Conservation (phyloP, 2,888 invertebrate genomes). For the Leptinotarsa peninsularis region DNA sequence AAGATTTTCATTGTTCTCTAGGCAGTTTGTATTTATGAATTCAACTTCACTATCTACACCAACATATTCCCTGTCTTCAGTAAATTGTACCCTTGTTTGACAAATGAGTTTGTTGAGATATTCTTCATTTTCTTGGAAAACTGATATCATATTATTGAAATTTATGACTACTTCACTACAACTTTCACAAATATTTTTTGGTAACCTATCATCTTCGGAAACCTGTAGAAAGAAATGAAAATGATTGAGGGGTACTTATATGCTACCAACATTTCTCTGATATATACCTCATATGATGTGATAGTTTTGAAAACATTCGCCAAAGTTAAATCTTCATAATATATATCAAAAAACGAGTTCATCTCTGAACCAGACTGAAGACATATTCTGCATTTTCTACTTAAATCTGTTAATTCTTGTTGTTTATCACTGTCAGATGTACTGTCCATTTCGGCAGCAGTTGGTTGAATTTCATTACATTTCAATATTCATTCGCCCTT, state of each 20-base stretch:
- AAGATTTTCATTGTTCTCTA: neutral
- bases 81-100: slow-evolving; percentile 9
- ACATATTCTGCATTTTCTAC: slow-evolving; percentile 34
- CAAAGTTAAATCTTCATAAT: slow-evolving; percentile 35
- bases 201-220: slow-evolving; percentile 31
- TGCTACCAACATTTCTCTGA: neutral
- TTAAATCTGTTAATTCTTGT: neutral
- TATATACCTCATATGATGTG: slow-evolving; percentile 30
- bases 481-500: no score
- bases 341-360: slow-evolving; percentile 35
- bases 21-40: neutral
- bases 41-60: neutral
- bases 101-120: slow-evolving; percentile 30
- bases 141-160: slow-evolving; percentile 39
- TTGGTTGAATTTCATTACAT: no score
- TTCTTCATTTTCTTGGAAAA: slow-evolving; percentile 37
- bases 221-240: slow-evolving; percentile 32
- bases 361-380: slow-evolving; percentile 24
- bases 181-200: slow-evolving; percentile 35
- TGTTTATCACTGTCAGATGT: neutral
- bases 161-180: slow-evolving; percentile 35
- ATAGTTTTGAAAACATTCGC: slow-evolving; percentile 35
- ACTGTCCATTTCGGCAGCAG: slow-evolving; percentile 2
- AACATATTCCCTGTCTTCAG: neutral
- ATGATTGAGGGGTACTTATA: neutral